Evolutionary conservation across 2,888 invertebrate genomes (phyloP), one percentile per base, ranked within the genome.

Genomic region (Galerucella pusilla): DNA sequence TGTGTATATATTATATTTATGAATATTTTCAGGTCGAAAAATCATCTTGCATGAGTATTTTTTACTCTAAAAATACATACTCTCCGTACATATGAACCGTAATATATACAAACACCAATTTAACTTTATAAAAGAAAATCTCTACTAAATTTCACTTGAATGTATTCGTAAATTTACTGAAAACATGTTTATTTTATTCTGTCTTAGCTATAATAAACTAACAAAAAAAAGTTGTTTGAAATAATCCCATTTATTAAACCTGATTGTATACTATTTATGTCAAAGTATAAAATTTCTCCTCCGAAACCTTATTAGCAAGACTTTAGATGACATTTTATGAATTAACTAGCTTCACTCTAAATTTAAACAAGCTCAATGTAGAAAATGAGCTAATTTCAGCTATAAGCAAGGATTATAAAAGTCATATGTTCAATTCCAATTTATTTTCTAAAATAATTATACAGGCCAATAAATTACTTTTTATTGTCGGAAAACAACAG

Each of bases 211-310:
- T 52, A 52, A 52, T 52, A 52, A 52, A n/a, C 52, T 52, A n/a
- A n/a, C n/a, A 6, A 16, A 20, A 3, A 57, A 20, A 57, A 16
- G 57, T 57, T 20, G 57, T 57, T 57, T 57, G 57, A 57, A 57
- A 57, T 57, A 57, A 57, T 20, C 57, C 57, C 57, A 57, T 57
- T 57, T 57, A 20, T 57, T 57, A 57, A 10, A 57, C 57, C 57
- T 57, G 57, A 57, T 57, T 57, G 20, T 20, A 20, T 57, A 35
- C 35, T 35, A 57, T 57, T 57, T 57, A 57, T 57, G 20, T 57
- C 57, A 16, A 20, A 10, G 57, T 57, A 57, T 57, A 16, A 57
- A 57, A 57, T 57, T 57, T 57, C 57, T 7, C 20, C 57, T n/a
- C 57, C 16, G 57, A 57, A 57, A 10, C 7, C 57, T 57, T 57